Conservation (phyloP, 1,140 invertebrate species). For the Drosophila ficusphila region DNA sequence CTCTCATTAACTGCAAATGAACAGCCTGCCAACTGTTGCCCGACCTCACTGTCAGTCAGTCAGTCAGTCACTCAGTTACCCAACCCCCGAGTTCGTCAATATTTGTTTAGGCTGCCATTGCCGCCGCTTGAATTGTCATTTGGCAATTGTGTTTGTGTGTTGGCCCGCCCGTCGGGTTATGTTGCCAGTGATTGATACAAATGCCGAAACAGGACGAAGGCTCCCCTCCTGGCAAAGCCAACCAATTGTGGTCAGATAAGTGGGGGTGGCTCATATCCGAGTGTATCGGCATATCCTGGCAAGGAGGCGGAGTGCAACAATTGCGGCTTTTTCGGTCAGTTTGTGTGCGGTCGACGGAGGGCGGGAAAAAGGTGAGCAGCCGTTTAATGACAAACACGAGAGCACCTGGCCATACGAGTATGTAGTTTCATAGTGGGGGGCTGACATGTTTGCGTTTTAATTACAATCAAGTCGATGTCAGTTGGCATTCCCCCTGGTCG, state of each 20-base stretch:
- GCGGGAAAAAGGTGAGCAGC: conserved; percentile 12
- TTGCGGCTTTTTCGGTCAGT: conserved; percentile 73
- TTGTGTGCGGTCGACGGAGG: conserved; percentile 40
- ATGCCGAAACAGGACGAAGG: conserved; percentile 19
- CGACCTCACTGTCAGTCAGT: neutral
- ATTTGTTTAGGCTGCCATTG: conserved; percentile 67
- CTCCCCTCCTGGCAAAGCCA: neutral
- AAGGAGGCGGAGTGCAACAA: conserved; percentile 45
- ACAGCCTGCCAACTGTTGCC: conserved; percentile 66
- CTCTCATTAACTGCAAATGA: conserved; percentile 25
- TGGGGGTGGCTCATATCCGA: neutral
- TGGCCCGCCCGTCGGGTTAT: conserved; percentile 14
- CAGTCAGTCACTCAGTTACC: conserved; percentile 6
- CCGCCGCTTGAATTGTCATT: conserved; percentile 69
- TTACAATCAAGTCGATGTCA: conserved; percentile 67
- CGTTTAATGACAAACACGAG: conserved; percentile 74
- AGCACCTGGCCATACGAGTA: conserved; percentile 29
- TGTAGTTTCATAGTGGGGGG: neutral
- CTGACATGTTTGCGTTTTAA: conserved; percentile 72
- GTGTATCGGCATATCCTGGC: neutral
- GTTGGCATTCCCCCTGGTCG: neutral
- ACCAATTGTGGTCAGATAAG: conserved; percentile 66
- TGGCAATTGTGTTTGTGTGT: conserved; percentile 63
- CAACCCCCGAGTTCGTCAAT: conserved; percentile 52
- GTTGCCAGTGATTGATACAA: conserved; percentile 75